These are phyloP conservation scores for Clistopyga incitator DNA, from an alignment of 2,888 invertebrate genomes.

Conservation along the genomic window DNA sequence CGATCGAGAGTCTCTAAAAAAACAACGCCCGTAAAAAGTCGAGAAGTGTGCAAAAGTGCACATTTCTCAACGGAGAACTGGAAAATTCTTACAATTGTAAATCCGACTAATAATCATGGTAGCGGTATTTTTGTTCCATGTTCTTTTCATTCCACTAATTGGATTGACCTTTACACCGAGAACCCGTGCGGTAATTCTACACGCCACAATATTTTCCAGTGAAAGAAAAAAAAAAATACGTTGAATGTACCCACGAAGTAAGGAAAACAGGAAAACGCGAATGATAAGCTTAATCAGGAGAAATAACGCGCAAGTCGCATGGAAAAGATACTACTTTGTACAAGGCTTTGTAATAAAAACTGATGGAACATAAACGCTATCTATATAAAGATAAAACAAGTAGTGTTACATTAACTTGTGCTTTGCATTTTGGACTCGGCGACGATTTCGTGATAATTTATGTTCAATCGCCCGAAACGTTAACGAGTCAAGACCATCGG, in stretches of 20 bases:
- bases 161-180: constrained; percentile 15
- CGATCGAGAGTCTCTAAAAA: background rate
- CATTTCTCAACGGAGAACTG: too few relatives aligned
- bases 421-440: background rate
- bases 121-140: constrained; percentile 48
- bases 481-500: background rate
- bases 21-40: background rate
- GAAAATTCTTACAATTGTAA: constrained; percentile 50
- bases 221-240: constrained; percentile 48
- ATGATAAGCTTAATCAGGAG: constrained; percentile 32
- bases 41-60: too few relatives aligned
- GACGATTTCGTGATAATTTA: background rate
- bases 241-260: constrained; percentile 48
- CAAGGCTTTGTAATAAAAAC: constrained; percentile 68
- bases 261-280: constrained; percentile 54
- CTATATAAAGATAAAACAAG: background rate
- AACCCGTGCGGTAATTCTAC: background rate
- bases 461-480: constrained; percentile 5
- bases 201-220: constrained; percentile 13
- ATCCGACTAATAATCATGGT: constrained; percentile 43
- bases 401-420: background rate
- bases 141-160: constrained; percentile 25
- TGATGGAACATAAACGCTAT: constrained; percentile 50
- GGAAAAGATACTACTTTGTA: constrained; percentile 65
- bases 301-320: constrained; percentile 42